Percentiles rank a stretch among this genome's conserved stretches.
These are phyloP conservation scores for Cynocephalus volans DNA, from an alignment of 2,113 vertebrate genomes.

Conservation along the genomic window DNA sequence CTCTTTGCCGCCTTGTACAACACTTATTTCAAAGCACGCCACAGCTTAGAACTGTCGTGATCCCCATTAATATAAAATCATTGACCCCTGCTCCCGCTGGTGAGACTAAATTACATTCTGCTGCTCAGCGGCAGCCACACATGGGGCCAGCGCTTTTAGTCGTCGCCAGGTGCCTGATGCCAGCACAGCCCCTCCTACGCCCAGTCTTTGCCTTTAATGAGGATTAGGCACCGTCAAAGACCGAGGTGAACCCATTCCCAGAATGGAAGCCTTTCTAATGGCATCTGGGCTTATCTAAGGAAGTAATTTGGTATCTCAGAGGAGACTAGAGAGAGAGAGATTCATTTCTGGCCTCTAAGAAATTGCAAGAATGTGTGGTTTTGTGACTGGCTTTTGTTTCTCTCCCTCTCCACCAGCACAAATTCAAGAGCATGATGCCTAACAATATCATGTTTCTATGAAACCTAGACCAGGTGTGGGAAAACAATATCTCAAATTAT, in stretches of 20 bases:
- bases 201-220: slow-evolving; percentile 90
- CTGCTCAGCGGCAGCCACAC: slow-evolving; percentile 91
- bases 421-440: slow-evolving; percentile 58
- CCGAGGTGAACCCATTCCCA: slow-evolving; percentile 86
- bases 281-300: slow-evolving; percentile 83
- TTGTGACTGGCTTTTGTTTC: slow-evolving; percentile 33
- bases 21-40: slow-evolving; percentile 92
- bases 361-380: slow-evolving; percentile 76
- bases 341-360: slow-evolving; percentile 52
- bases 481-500: slow-evolving; percentile 61
- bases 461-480: slow-evolving; percentile 58
- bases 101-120: slow-evolving; percentile 93
- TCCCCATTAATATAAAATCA: slow-evolving; percentile 95
- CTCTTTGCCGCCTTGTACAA: slow-evolving; percentile 91
- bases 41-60: slow-evolving; percentile 92
- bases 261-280: slow-evolving; percentile 86
- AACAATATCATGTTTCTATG: slow-evolving; percentile 81
- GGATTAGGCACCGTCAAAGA: slow-evolving; percentile 91
- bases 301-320: slow-evolving; percentile 71
- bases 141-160: slow-evolving; percentile 90
- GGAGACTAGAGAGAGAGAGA: slow-evolving; percentile 66
- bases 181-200: slow-evolving; percentile 87
- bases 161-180: slow-evolving; percentile 91
- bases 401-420: background rate
- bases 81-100: slow-evolving; percentile 93